phyloP scores from a whole-genome alignment of 2,113 vertebrate species.

The Pantherophis guttatus region DNA sequence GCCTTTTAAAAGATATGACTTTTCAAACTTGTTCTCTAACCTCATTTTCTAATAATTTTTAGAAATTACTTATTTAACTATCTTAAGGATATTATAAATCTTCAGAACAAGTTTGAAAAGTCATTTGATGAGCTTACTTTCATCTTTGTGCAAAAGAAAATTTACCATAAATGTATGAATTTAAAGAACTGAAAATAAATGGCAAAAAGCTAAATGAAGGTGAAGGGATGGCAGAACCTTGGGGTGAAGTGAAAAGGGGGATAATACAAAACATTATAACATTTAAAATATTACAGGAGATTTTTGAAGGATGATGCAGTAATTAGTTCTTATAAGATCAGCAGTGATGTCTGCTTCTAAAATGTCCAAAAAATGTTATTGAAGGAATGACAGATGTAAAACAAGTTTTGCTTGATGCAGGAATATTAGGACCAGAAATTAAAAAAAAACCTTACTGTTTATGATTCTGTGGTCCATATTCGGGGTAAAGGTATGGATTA shows the following conservation, averaged over 20 bases:
- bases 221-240: background rate
- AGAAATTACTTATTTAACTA: background rate
- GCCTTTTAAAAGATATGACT: background rate
- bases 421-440: background rate
- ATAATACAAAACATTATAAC: background rate
- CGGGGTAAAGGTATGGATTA: background rate
- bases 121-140: background rate
- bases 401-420: background rate
- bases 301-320: background rate
- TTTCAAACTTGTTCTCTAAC: background rate
- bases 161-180: background rate
- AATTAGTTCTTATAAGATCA: background rate
- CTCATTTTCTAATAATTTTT: background rate
- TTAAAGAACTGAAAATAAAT: background rate
- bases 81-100: background rate
- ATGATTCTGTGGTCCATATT: background rate
- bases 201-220: background rate
- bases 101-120: background rate
- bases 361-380: background rate
- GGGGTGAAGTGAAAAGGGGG: too few relatives aligned
- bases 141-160: background rate
- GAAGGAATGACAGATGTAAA: background rate
- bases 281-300: background rate
- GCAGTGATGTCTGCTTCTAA: background rate
- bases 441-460: background rate